These are phyloP conservation scores for Morus bassanus DNA, from an alignment of 2,797 vertebrate species.

Conservation along the genomic window DNA sequence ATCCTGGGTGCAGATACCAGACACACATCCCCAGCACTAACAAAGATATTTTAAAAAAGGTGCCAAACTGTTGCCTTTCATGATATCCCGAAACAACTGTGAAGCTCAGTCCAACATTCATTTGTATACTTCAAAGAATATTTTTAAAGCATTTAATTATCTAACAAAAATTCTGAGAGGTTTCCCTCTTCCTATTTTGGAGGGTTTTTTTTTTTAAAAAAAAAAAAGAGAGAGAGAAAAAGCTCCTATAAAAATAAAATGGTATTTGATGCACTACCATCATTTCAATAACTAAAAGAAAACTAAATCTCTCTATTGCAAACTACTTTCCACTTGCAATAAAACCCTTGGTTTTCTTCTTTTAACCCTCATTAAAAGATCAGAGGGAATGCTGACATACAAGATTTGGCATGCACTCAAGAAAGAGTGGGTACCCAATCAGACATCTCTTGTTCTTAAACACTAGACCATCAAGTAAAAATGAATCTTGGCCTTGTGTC, in stretches of 20 bases:
- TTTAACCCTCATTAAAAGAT: conserved; percentile 73
- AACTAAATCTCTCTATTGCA: conserved; percentile 21
- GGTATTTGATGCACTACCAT: conserved; percentile 37
- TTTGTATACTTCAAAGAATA: not conserved
- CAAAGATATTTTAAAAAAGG: not conserved
- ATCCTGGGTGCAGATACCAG: not conserved
- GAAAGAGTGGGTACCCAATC: conserved; percentile 48
- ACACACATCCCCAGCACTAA: not conserved
- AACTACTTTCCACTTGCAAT: conserved; percentile 52
- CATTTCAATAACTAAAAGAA: conserved; percentile 37
- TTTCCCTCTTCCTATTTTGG: not conserved
- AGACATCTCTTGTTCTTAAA: conserved; percentile 63
- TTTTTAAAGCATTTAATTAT: not conserved
- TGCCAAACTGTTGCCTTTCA: not conserved
- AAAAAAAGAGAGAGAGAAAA: not conserved
- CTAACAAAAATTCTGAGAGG: not conserved
- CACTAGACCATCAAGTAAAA: conserved; percentile 56
- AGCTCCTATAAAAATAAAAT: conserved; percentile 14
- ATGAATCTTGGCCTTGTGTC: conserved; percentile 65
- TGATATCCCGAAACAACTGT: not conserved
- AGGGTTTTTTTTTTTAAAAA: no score
- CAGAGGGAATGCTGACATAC: conserved; percentile 68
- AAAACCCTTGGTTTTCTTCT: conserved; percentile 59
- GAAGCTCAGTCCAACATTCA: not conserved
- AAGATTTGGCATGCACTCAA: conserved; percentile 68